phyloP scores from a whole-genome alignment of 1,140 invertebrate species.

The Magallana ariakensis region DNA sequence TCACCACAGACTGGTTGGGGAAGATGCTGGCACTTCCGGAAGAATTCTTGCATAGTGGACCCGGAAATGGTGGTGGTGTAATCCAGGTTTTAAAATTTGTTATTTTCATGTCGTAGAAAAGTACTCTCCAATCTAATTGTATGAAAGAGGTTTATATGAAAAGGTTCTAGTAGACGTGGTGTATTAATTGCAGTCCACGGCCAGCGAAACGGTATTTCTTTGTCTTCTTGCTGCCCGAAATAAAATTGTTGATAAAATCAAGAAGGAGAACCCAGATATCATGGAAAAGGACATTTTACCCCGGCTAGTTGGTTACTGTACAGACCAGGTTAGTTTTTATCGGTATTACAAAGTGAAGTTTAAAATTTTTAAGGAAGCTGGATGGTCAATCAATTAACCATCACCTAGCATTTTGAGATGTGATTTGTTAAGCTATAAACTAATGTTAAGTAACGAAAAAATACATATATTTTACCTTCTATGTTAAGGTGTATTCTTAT shows the following conservation, averaged over 20 bases:
- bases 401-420: no score
- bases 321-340: constrained; percentile 64
- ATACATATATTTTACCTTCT: no score
- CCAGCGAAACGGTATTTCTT: constrained; percentile 65
- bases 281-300: constrained; percentile 60
- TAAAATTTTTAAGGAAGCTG: no score
- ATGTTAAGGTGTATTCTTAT: no score
- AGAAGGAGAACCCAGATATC: constrained; percentile 55
- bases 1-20: constrained; percentile 96
- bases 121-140: neutral
- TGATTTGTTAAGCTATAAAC: no score
- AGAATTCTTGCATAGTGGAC: constrained; percentile 85
- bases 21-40: constrained; percentile 92
- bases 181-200: constrained; percentile 57
- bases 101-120: neutral
- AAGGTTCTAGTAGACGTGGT: neutral
- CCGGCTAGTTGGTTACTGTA: constrained; percentile 63
- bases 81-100: constrained; percentile 77
- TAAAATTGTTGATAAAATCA: constrained; percentile 51
- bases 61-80: constrained; percentile 92
- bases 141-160: neutral
- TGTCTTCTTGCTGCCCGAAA: constrained; percentile 66
- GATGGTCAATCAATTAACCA: no score
- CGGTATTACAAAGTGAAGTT: no score
- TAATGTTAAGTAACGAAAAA: no score